A percentile compares a stretch with the other conserved stretches of the same genome.
phyloP scores from a whole-genome alignment of 2,797 vertebrate genomes.

The Limnodromus scolopaceus region DNA sequence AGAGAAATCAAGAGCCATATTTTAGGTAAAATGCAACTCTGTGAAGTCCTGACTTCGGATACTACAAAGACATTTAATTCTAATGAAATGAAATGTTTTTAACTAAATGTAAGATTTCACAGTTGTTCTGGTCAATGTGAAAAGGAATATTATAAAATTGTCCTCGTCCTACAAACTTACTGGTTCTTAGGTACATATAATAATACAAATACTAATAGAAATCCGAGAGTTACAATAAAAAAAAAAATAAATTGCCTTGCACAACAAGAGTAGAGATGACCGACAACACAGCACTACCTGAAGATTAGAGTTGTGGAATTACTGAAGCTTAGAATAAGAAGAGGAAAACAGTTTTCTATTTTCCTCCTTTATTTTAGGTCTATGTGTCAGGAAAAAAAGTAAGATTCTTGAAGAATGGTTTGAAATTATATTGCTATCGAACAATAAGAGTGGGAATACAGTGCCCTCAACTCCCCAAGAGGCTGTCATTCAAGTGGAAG shows the following conservation, averaged over 20 bases:
- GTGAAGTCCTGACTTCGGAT: background rate
- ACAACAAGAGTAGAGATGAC: background rate
- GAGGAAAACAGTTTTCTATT: background rate
- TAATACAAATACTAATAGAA: background rate
- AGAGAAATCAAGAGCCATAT: background rate
- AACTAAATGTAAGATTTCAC: background rate
- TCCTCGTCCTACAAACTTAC: accelerated
- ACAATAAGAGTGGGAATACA: background rate
- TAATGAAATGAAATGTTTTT: background rate
- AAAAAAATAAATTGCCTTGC: background rate
- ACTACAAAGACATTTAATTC: background rate
- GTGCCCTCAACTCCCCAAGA: background rate
- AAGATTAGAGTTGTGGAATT: background rate
- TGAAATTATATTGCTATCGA: background rate
- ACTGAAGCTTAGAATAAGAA: background rate
- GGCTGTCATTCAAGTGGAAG: background rate
- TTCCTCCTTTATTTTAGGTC: background rate
- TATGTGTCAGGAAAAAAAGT: background rate
- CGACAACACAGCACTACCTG: background rate
- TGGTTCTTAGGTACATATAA: background rate
- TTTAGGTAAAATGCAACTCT: background rate
- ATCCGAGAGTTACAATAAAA: background rate
- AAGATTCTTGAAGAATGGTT: background rate
- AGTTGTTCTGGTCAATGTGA: background rate
- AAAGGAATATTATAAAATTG: background rate